Percentiles rank a stretch among this genome's conserved stretches.
Evolutionary conservation across 2,113 vertebrate species (phyloP).

Genomic region (Gambusia holbrooki): DNA sequence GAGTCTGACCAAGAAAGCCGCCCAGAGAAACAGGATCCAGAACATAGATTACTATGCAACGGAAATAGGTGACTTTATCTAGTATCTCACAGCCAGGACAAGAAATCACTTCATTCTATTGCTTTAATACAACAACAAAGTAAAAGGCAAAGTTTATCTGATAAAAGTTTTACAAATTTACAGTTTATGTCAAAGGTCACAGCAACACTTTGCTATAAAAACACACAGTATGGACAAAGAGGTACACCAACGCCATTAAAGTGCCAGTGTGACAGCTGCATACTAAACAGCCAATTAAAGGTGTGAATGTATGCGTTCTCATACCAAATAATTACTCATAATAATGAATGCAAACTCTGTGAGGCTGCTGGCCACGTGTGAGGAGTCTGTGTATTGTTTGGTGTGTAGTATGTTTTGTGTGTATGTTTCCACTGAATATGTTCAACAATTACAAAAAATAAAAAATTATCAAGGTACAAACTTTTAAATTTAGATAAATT

Average conservation of each 20-base stretch:
- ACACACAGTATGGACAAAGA: constrained; percentile 22
- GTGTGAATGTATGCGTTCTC: constrained; percentile 70
- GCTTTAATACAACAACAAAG: not conserved
- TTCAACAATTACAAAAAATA: not conserved
- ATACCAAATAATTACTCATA: constrained; percentile 45
- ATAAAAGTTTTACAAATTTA: constrained; percentile 3
- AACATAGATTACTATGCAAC: no score
- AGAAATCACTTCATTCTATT: no score
- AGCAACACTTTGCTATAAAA: not conserved
- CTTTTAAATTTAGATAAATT: not conserved
- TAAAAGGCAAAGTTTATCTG: constrained; percentile 1
- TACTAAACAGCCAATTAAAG: constrained; percentile 76
- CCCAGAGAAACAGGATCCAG: no score
- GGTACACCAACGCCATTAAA: constrained; percentile 21
- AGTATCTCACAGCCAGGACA: no score
- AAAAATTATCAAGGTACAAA: not conserved
- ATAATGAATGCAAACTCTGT: constrained; percentile 35
- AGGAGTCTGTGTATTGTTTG: not conserved
- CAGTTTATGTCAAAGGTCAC: constrained; percentile 13
- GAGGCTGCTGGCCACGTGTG: not conserved
- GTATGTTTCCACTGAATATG: not conserved
- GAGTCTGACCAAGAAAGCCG: no score
- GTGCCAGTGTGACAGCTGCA: constrained; percentile 48
- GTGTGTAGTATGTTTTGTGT: constrained; percentile 9
- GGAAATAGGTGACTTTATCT: no score